These are phyloP conservation scores for Carduelis carduelis DNA, from an alignment of 2,797 vertebrate species.

Conservation along the genomic window DNA sequence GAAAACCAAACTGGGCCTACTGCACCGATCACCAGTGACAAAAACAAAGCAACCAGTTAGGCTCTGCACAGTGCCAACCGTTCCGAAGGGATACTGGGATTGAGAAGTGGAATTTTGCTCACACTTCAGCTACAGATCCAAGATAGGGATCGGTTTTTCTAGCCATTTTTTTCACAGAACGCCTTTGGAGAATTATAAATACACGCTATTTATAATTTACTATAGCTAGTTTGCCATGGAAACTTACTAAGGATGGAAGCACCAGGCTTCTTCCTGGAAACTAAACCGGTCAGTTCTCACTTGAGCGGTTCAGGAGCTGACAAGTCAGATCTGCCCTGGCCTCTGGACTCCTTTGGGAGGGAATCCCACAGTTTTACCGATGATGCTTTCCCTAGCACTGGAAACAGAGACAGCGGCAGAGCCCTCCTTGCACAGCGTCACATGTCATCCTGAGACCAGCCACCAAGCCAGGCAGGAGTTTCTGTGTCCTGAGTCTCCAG, in stretches of 20 bases:
- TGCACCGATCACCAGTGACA: background rate
- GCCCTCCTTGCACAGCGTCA: background rate
- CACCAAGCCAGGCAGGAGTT: background rate
- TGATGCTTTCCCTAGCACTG: background rate
- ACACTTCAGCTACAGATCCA: background rate
- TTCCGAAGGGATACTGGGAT: background rate
- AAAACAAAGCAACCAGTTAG: background rate
- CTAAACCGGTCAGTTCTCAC: background rate
- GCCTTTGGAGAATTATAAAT: background rate
- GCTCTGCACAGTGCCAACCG: background rate
- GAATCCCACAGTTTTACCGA: background rate
- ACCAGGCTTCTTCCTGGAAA: background rate
- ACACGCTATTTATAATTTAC: background rate
- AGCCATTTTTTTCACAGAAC: background rate
- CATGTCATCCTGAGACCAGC: fast-evolving
- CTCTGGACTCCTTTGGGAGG: background rate
- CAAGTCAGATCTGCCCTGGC: background rate
- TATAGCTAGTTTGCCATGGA: background rate
- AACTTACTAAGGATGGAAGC: background rate
- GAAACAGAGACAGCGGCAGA: fast-evolving
- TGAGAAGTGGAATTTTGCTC: background rate
- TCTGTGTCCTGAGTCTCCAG: background rate
- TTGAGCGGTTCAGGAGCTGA: background rate
- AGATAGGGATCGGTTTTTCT: background rate
- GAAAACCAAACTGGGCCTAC: background rate